These are phyloP conservation scores for Leptoteleia sp. DNA, from an alignment of 1,140 invertebrate species.

Conservation along the genomic window DNA sequence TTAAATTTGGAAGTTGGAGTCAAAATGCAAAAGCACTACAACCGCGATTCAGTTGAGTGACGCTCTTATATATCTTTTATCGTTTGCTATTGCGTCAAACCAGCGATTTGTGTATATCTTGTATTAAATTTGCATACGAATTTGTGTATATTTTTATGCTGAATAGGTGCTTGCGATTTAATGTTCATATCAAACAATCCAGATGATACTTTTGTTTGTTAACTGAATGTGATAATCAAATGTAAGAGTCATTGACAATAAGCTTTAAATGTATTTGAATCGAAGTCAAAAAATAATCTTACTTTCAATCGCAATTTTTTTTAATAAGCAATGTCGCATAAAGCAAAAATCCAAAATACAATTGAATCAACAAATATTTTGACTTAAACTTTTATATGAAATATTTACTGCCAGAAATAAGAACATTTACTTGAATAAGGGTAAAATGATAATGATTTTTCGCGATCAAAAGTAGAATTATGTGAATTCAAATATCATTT, in stretches of 20 bases:
- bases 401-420: too few species aligned
- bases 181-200: slow-evolving; percentile 40
- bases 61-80: slow-evolving; percentile 22
- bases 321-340: too few species aligned
- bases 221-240: slow-evolving; percentile 54
- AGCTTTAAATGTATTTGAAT: too few species aligned
- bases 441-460: too few species aligned
- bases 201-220: slow-evolving; percentile 20
- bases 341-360: too few species aligned
- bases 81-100: slow-evolving; percentile 19
- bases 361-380: too few species aligned
- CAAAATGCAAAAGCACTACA: slow-evolving; percentile 2
- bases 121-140: slow-evolving; percentile 30
- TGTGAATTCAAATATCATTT: not conserved
- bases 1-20: not conserved
- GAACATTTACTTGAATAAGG: too few species aligned
- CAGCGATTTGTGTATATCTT: slow-evolving; percentile 47
- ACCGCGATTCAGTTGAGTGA: slow-evolving; percentile 28
- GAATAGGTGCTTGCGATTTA: slow-evolving; percentile 40
- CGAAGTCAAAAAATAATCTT: not conserved
- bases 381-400: too few species aligned
- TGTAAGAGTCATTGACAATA: slow-evolving; percentile 53
- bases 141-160: slow-evolving; percentile 23
- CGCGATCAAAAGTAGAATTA: slow-evolving; percentile 12
- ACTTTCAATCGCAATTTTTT: not conserved